Evolutionary conservation across 1,140 invertebrate species (phyloP).

Genomic region (Bombus pyrosoma): DNA sequence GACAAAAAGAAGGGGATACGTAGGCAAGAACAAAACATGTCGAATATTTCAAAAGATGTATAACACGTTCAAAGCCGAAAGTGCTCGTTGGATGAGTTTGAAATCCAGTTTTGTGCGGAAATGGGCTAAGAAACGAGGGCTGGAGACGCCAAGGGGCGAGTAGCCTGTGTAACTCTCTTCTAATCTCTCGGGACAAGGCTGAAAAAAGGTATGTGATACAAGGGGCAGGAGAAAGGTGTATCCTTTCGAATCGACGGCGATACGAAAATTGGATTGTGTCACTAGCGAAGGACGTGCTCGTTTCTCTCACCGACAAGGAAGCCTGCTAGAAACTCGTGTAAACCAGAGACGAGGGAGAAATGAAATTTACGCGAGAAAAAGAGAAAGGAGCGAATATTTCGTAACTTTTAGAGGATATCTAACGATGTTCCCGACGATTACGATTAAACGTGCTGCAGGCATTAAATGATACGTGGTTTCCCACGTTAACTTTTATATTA

Average conservation of each 20-base stretch:
- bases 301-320: neutral
- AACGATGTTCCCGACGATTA: neutral
- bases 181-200: constrained; percentile 42
- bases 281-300: neutral
- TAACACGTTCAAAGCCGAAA: neutral
- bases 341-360: neutral
- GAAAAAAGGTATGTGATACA: constrained; percentile 30
- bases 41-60: neutral
- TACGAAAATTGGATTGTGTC: constrained; percentile 55
- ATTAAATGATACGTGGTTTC: neutral
- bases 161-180: constrained; percentile 21
- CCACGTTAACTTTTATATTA: neutral
- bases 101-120: constrained; percentile 35
- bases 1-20: neutral
- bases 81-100: neutral
- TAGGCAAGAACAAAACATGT: neutral
- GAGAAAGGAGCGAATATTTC: neutral
- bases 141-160: too few species aligned
- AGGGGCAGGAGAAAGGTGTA: constrained; percentile 1
- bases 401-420: neutral
- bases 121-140: constrained; percentile 20
- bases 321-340: neutral
- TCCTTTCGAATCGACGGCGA: constrained; percentile 52
- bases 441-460: too few species aligned
- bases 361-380: neutral